Base-by-base conservation (phyloP, 1,140 invertebrate genomes). In the Philotrypesis tridentata region DNA sequence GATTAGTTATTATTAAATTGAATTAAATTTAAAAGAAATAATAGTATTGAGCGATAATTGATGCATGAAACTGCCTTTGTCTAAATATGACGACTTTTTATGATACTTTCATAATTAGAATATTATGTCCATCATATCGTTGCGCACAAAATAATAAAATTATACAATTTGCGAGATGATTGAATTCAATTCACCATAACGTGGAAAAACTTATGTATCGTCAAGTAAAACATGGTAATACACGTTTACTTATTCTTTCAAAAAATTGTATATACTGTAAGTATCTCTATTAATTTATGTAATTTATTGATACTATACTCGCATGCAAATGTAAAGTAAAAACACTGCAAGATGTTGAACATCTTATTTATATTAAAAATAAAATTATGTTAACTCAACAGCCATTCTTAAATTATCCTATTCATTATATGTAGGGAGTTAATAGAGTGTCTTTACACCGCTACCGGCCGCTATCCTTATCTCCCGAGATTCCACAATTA, bases 221-320 rank as follows among this genome's bases (percentile, higher is more conserved):
- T 17, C 2, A 43, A 9, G 11, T 2, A 55, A 79, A 48, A 70
- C 37, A 21, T 68, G 55, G 1, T 23, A 68, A 48, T n/a, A 23
- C 63, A 55, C 67, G 60, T 55, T 33, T 55, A 55, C 21, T 48
- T 48, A 25, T 70, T 79, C 27, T 79, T 27, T 79, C 31, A 37
- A 72, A 60, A 71, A 43, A 27, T 40, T 80, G 48, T 72, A 80
- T 43, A 80, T 70, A 80, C 12, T 80, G 31, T 72, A 73, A 63
- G 29, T 72, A 77, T 67, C 40, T 21, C 63, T n/a, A n/a, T 70
- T 25, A 61, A 73, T 80, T n/a, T 65, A 73, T 17, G 23, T 65
- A 63, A 80, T 72, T 80, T 80, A 80, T 80, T 73, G 25, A 72
- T 63, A 67, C 68, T 48, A 40, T 71, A 76, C n/a, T 60, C n/a